Evolutionary conservation across 2,113 vertebrate species (phyloP).

Genomic region (Nerophis ophidion): DNA sequence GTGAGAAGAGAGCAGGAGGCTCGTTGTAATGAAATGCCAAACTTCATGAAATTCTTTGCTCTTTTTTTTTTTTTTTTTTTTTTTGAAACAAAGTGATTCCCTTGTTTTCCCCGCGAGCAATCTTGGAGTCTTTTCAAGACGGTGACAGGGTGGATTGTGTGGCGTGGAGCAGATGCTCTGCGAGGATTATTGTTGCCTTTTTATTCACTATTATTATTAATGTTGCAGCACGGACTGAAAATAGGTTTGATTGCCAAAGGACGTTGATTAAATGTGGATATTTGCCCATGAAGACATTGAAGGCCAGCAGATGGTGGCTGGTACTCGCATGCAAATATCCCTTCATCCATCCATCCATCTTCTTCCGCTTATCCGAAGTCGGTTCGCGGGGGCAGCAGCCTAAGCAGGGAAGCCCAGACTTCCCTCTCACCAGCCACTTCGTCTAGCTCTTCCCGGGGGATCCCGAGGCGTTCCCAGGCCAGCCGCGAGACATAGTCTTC

Average conservation of each 20-base stretch:
- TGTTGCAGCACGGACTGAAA: constrained; percentile 55
- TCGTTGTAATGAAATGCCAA: constrained; percentile 36
- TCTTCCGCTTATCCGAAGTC: too few species aligned
- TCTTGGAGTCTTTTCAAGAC: constrained; percentile 51
- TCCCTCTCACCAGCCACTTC: too few species aligned
- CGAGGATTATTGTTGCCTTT: constrained; percentile 84
- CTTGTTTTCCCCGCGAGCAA: constrained; percentile 42
- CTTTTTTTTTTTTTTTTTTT: constrained; percentile 34
- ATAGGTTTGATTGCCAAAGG: constrained; percentile 30
- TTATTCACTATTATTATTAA: constrained; percentile 74
- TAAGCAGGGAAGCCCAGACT: too few species aligned
- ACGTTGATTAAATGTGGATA: too few species aligned
- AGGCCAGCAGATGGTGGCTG: too few species aligned
- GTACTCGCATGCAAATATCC: too few species aligned
- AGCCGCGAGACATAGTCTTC: too few species aligned
- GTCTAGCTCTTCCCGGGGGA: too few species aligned
- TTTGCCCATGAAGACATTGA: too few species aligned
- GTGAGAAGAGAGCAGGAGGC: constrained; percentile 7
- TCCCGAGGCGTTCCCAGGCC: too few species aligned
- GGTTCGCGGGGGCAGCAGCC: too few species aligned
- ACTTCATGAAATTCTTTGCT: constrained; percentile 42
- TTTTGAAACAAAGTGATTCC: constrained; percentile 41
- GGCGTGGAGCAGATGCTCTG: constrained; percentile 86
- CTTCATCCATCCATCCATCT: too few species aligned
- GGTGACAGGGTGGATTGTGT: constrained; percentile 81